Base-by-base conservation (phyloP, 2,888 invertebrate genomes). In the Lamellibrachia satsuma region DNA sequence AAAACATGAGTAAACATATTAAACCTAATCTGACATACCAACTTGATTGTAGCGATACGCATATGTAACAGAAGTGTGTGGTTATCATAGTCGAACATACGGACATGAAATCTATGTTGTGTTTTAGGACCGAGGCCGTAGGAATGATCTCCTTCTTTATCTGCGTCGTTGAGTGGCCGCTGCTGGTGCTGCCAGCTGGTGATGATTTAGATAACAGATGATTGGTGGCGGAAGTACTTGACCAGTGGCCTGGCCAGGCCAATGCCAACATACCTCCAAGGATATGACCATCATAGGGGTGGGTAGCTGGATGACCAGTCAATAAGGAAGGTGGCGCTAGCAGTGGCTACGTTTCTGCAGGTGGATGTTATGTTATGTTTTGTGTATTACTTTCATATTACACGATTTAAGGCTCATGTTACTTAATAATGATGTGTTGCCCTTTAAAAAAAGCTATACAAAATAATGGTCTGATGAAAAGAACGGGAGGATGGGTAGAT, bases 161-260 rank as follows among this genome's bases (percentile, higher is more conserved):
- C 75, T 75, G 75, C 75, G 4, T 75, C 22, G n/a, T 22, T 75
- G 75, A 75, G 75, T 57, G 57, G 57, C 8, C 57, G 15, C 57
- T 57, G 57, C 57, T 57, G 57, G 57, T 57, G 57, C 75, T 15
- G 75, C 75, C 75, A 75, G 22, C 75, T 75, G 75, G 75, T 75
- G 22, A 75, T 75, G 75, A 22, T 75, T 75, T 75, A 75, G 75
- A 75, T 75, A 75, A 75, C n/a, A n/a, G n/a, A 75, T 75, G 75
- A 75, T 75, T n/a, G 6, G 22, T 15, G n/a, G 75, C 22, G 22
- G 1, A 57, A 3, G 7, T 57, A 15, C 57, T 57, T 57, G 15
- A 39, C 39, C 39, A 39, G 39, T 39, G 75, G 75, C 22, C 75
- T 1, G 75, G 75, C n/a, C 75, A 75, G 75, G 15, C 57, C 15